Conservation (phyloP, 2,113 vertebrate genomes). For the Camelus bactrianus region DNA sequence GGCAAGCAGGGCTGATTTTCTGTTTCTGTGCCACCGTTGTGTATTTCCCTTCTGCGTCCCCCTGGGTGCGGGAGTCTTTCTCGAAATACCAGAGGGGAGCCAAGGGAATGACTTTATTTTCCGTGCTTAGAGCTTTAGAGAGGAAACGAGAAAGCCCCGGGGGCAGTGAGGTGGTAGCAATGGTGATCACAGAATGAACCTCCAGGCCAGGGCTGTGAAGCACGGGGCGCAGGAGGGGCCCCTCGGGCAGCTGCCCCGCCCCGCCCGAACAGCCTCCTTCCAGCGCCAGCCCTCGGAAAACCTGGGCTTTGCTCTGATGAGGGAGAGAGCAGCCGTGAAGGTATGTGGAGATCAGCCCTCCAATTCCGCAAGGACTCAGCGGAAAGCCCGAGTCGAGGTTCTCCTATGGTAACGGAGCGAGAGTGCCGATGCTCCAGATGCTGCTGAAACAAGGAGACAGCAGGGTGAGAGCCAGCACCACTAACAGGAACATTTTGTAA, state of each 20-base stretch:
- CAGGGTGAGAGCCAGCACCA: neutral
- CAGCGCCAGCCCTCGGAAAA: neutral
- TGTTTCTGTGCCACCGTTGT: constrained; percentile 1
- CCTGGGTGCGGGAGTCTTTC: constrained; percentile 52
- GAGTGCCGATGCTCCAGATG: neutral
- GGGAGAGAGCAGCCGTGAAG: neutral
- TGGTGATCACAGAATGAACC: neutral
- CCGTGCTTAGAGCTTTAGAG: constrained; percentile 24
- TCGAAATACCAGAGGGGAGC: constrained; percentile 60
- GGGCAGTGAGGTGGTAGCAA: neutral
- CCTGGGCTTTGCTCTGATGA: neutral
- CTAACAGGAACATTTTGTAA: neutral
- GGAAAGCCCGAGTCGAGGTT: constrained; percentile 6
- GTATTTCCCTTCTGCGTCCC: constrained; percentile 57
- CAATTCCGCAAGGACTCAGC: constrained; percentile 26
- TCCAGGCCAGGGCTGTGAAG: fast-evolving
- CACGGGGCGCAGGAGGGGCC: neutral
- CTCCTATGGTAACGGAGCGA: constrained; percentile 40
- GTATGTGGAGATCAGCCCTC: neutral
- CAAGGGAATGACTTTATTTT: constrained; percentile 64
- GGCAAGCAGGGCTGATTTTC: neutral
- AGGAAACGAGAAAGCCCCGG: neutral
- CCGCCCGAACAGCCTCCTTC: neutral
- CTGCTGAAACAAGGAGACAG: neutral
- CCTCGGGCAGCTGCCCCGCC: neutral